Percentiles rank a stretch among this genome's conserved stretches.
Conservation (phyloP, 2,888 invertebrate species). For the Thera britannica region DNA sequence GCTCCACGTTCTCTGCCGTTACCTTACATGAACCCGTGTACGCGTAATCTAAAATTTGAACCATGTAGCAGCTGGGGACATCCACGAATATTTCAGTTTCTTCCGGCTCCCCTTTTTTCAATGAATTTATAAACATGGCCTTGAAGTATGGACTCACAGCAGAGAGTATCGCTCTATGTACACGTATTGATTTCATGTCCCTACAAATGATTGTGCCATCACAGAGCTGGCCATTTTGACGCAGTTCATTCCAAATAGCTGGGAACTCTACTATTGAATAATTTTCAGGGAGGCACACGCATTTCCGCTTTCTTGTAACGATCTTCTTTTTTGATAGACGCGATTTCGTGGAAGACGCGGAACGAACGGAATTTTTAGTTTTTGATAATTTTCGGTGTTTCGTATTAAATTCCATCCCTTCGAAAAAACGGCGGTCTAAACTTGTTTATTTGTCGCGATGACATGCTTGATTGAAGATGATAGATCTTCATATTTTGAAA, state of each 20-base stretch:
- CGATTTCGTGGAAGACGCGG: constrained; percentile 72
- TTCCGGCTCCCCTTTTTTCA: constrained; percentile 86
- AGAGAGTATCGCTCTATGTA: constrained; percentile 89
- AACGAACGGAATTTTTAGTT: constrained; percentile 82
- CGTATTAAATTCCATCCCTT: constrained; percentile 84
- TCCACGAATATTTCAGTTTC: constrained; percentile 86
- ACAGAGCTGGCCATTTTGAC: constrained; percentile 87
- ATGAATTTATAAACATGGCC: constrained; percentile 88
- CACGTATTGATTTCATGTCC: constrained; percentile 85
- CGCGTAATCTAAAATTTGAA: constrained; percentile 89
- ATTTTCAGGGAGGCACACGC: constrained; percentile 86
- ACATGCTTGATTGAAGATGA: constrained; percentile 61
- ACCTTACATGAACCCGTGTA: constrained; percentile 89
- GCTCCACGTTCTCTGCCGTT: constrained; percentile 87
- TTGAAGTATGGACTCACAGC: constrained; percentile 90
- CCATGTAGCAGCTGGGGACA: constrained; percentile 85
- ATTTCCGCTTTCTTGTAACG: constrained; percentile 80
- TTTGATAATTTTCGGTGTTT: constrained; percentile 83
- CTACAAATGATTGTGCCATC: constrained; percentile 88
- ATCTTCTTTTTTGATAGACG: constrained; percentile 76
- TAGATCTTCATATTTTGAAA: constrained; percentile 61
- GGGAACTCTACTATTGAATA: constrained; percentile 87
- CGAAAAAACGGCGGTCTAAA: constrained; percentile 83
- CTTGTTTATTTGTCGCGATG: constrained; percentile 78
- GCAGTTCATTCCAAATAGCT: constrained; percentile 87